A percentile compares a stretch with the other conserved stretches of the same genome.
Conservation (phyloP, 2,113 vertebrate species). For the Albula goreensis region DNA sequence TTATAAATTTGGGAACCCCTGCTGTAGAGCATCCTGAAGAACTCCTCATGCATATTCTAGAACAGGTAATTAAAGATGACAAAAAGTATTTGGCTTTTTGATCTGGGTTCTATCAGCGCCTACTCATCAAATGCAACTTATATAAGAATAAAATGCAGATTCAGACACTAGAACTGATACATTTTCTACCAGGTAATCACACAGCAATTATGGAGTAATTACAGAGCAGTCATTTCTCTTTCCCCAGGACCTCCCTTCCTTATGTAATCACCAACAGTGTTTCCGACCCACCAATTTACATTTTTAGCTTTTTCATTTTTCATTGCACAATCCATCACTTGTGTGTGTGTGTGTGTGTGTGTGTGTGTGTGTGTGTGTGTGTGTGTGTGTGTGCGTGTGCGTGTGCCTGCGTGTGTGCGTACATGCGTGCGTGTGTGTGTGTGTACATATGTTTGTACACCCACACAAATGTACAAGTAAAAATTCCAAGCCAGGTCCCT, state of each 20-base stretch:
- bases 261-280: neutral
- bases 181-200: neutral
- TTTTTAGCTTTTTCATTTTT: slow-evolving; percentile 59
- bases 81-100: too few relatives aligned
- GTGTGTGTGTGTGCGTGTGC: neutral
- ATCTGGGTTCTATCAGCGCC: too few relatives aligned
- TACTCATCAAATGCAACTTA: neutral
- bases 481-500: neutral
- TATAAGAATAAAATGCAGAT: neutral
- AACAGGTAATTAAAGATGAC: too few relatives aligned
- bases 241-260: neutral
- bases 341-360: slow-evolving; percentile 31
- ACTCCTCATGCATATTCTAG: too few relatives aligned
- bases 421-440: neutral
- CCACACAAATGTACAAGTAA: neutral
- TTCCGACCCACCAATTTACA: slow-evolving; percentile 33
- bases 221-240: neutral
- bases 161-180: neutral
- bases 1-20: too few relatives aligned
- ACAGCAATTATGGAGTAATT: neutral
- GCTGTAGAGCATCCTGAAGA: too few relatives aligned
- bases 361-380: neutral
- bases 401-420: neutral
- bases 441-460: neutral
- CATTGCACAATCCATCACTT: slow-evolving; percentile 44